Percentiles rank a stretch among this genome's conserved stretches.
Evolutionary conservation across 2,888 invertebrate species (phyloP).

Genomic region (Mythimna impura): DNA sequence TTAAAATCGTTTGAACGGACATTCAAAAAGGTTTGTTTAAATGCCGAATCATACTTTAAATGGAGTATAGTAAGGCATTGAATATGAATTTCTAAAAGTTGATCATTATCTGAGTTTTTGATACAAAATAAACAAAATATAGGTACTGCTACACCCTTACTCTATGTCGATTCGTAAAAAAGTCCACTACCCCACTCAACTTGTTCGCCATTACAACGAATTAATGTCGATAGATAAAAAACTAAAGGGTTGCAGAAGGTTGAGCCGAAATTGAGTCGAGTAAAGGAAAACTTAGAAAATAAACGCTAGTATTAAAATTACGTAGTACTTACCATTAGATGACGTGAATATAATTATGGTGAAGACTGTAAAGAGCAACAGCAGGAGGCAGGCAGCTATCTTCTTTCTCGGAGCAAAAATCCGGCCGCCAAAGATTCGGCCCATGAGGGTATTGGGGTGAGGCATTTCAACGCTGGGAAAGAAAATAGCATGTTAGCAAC

Average conservation of each 20-base stretch:
- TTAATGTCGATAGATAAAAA: not conserved
- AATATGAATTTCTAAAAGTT: not conserved
- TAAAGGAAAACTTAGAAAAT: not conserved
- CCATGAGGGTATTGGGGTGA: not conserved
- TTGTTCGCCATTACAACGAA: not conserved
- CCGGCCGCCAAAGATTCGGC: constrained; percentile 13
- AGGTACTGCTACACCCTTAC: not conserved
- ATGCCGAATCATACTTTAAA: not conserved
- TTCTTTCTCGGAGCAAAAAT: constrained; percentile 36
- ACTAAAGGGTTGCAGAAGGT: no score
- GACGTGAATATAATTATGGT: constrained; percentile 26
- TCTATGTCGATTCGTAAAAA: not conserved
- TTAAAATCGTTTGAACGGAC: no score
- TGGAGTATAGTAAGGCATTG: not conserved
- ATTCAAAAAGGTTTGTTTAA: no score
- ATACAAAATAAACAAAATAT: not conserved
- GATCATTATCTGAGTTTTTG: not conserved
- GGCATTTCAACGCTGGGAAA: constrained; percentile 37
- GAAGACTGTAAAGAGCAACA: constrained; percentile 31
- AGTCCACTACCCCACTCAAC: not conserved
- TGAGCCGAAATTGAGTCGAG: not conserved
- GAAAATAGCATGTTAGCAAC: not conserved
- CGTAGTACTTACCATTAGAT: constrained; percentile 39
- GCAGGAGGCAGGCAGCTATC: constrained; percentile 27
- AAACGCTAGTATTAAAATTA: no score